Evolutionary conservation across 1,140 invertebrate genomes (phyloP).

Genomic region (Pissodes strobi): DNA sequence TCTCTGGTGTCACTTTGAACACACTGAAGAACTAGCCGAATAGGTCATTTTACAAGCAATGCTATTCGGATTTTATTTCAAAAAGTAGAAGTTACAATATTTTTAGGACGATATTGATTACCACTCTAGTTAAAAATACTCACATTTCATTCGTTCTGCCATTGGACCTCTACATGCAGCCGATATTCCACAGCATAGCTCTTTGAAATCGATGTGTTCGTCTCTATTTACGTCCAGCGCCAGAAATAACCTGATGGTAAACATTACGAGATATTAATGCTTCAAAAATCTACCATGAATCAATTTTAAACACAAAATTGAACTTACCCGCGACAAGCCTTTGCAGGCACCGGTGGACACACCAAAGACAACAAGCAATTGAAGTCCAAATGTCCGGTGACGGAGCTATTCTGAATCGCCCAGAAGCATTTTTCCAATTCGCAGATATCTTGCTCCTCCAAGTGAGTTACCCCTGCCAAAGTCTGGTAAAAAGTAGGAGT

Average conservation of each 20-base stretch:
- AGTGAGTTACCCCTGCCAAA: constrained; percentile 85
- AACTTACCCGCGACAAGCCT: constrained; percentile 61
- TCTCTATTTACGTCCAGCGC: constrained; percentile 90
- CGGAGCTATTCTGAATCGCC: constrained; percentile 73
- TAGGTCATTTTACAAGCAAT: too few species aligned
- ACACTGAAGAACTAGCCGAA: too few species aligned
- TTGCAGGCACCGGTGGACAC: constrained; percentile 75
- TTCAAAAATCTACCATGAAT: neutral
- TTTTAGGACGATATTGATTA: neutral
- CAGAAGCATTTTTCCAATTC: constrained; percentile 88
- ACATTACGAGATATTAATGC: too few species aligned
- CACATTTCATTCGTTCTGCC: constrained; percentile 86
- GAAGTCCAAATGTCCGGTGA: constrained; percentile 76
- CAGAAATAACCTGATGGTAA: constrained; percentile 75
- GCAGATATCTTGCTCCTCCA: constrained; percentile 78
- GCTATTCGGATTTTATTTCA: too few species aligned
- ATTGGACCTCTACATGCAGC: constrained; percentile 84
- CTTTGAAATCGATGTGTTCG: constrained; percentile 89
- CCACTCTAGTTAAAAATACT: constrained; percentile 50
- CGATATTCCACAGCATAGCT: constrained; percentile 88
- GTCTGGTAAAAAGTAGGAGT: constrained; percentile 92
- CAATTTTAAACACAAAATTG: too few species aligned
- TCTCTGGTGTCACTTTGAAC: too few species aligned
- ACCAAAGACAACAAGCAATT: constrained; percentile 73
- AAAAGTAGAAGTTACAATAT: too few species aligned